Evolutionary conservation across 2,888 invertebrate genomes (phyloP), one percentile per base, ranked within the genome.

Genomic region (Melinopterus prodromus): DNA sequence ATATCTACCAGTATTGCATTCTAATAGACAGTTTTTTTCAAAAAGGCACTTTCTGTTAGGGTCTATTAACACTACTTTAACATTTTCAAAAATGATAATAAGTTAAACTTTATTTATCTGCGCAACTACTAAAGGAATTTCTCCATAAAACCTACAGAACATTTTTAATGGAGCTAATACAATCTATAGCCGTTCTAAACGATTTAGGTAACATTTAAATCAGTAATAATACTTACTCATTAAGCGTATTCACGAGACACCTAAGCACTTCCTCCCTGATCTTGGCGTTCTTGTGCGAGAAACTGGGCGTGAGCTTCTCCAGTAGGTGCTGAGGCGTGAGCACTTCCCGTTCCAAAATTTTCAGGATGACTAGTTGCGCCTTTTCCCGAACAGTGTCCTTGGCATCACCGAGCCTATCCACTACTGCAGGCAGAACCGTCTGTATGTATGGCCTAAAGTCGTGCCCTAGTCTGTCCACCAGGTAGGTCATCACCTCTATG

Each of bases 231-330:
- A 89, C 94, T 93, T 89, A 97, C 95, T 95, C 94, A 87, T 96
- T 95, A 53, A 98, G 90, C 74, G 96, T 93, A 80, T 95, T 93
- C 82, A 96, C 95, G 84, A 98, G 93, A 84, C 96, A 95, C 84
- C 95, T 91, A 82, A 98, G 91, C 53, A 96, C 94, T 89, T 98
- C 98, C 87, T 98, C 98, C 78, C 98, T 90, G 69, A 98, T 95
- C 91, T 97, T 97, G 86, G 97, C 95, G 88, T 98, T 97, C 90
- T 98, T 98, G 90, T 98, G 98, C 84, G 92, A 92, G 86, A 98
- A 92, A 83, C 91, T 91, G 77, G 92, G 92, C 76, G 91, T 90
- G 80, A 96, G 90, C 87, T 94, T 93, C 84, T 97, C 96, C 84
- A 96, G 91, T 80, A 96, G 90, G 84, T 91, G 90, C 88, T 95